A percentile compares a stretch with the other conserved stretches of the same genome.
phyloP scores from a whole-genome alignment of 2,888 invertebrate species.

The Erynnis tages region DNA sequence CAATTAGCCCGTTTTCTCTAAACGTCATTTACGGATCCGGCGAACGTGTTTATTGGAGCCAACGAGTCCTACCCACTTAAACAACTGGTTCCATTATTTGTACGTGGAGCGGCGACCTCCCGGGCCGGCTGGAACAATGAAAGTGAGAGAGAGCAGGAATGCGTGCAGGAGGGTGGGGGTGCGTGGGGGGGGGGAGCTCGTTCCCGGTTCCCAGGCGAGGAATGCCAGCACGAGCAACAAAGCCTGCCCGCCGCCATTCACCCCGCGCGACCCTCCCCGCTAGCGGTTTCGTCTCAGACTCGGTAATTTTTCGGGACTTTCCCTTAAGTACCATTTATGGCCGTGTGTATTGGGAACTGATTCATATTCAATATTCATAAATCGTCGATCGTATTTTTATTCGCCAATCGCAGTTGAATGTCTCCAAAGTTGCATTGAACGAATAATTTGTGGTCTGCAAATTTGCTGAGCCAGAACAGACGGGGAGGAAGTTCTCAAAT shows the following conservation, averaged over 20 bases:
- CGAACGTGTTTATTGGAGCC: constrained; percentile 67
- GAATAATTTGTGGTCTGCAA: not conserved
- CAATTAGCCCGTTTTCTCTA: constrained; percentile 49
- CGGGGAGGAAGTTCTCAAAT: no score
- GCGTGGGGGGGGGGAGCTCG: constrained; percentile 48
- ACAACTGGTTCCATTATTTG: constrained; percentile 71
- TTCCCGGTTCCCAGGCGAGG: constrained; percentile 80
- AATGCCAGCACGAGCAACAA: constrained; percentile 79
- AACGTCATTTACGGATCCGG: constrained; percentile 66
- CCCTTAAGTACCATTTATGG: constrained; percentile 57
- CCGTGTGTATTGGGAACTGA: constrained; percentile 48
- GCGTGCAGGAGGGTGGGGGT: constrained; percentile 54
- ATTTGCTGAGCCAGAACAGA: no score
- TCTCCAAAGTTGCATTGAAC: not conserved
- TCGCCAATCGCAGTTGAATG: not conserved
- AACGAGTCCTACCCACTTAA: constrained; percentile 57
- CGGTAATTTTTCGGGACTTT: constrained; percentile 72
- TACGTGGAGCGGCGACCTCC: constrained; percentile 72
- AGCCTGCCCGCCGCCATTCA: constrained; percentile 77
- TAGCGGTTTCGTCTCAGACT: constrained; percentile 59
- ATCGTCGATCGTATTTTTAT: constrained; percentile 17
- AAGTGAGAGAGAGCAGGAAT: constrained; percentile 80
- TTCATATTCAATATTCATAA: constrained; percentile 29
- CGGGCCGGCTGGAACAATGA: constrained; percentile 78
- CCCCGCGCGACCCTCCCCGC: constrained; percentile 54